Conservation (phyloP, 2,113 vertebrate species). For the Spheniscus mendiculus region DNA sequence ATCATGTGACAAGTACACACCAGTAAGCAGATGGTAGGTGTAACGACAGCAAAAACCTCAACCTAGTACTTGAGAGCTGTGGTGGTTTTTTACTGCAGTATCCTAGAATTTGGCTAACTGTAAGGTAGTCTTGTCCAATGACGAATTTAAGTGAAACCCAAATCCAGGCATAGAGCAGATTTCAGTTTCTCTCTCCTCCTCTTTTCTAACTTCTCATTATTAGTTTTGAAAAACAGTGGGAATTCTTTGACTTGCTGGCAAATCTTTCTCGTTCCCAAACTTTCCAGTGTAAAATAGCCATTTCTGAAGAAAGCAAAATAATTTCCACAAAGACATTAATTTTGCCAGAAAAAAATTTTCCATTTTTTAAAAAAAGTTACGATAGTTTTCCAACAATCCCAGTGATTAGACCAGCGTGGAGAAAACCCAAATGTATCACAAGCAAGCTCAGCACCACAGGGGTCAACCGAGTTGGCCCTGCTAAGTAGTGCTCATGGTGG, state of each 20-base stretch:
- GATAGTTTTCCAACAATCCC: neutral
- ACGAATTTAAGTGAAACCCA: neutral
- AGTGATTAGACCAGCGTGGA: neutral
- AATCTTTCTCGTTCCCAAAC: neutral
- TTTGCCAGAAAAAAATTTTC: neutral
- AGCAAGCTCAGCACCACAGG: neutral
- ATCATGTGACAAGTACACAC: neutral
- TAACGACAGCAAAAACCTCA: neutral
- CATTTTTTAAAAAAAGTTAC: neutral
- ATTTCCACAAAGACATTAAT: neutral
- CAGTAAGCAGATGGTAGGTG: neutral
- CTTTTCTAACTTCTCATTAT: neutral
- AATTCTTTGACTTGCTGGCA: neutral
- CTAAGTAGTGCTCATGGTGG: neutral
- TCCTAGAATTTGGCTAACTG: neutral
- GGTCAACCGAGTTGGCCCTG: neutral
- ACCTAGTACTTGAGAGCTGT: neutral
- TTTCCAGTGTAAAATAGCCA: neutral
- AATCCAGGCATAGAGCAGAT: neutral
- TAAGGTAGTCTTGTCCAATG: neutral
- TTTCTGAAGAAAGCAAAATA: neutral
- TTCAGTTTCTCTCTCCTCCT: neutral
- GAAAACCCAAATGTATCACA: neutral
- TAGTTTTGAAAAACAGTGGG: neutral
- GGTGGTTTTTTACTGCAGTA: neutral